phyloP scores from a whole-genome alignment of 2,797 vertebrate genomes.

The Acomys russatus region DNA sequence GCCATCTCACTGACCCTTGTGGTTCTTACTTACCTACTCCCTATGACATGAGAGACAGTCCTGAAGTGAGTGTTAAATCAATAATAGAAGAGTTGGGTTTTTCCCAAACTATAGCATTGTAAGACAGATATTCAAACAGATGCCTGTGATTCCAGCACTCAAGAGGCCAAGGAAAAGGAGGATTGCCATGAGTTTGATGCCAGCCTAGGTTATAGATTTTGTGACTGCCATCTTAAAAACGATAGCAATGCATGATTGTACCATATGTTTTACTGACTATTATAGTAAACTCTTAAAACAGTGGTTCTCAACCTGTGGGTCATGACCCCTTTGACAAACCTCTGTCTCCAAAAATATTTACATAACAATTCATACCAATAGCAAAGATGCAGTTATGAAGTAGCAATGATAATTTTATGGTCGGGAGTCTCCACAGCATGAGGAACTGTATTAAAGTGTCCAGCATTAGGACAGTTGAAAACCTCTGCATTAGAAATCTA shows the following conservation, averaged over 20 bases:
- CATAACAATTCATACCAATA: neutral
- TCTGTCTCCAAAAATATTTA: neutral
- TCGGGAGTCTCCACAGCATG: neutral
- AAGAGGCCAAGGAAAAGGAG: neutral
- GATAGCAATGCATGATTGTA: neutral
- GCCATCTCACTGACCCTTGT: neutral
- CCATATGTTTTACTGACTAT: constrained; percentile 53
- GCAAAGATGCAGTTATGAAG: neutral
- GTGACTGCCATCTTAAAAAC: neutral
- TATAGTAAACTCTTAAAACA: constrained; percentile 2
- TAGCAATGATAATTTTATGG: neutral
- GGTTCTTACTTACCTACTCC: neutral
- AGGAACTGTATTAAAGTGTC: neutral
- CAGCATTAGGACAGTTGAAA: neutral
- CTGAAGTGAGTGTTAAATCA: constrained; percentile 46
- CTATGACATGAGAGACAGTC: neutral
- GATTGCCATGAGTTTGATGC: neutral
- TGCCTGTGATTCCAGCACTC: neutral
- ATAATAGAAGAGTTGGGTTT: neutral
- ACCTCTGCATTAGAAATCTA: neutral
- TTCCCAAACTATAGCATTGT: constrained; percentile 25
- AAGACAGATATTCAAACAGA: neutral
- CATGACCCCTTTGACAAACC: neutral
- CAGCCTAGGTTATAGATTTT: neutral
- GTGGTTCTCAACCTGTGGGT: neutral